Conservation (phyloP, 2,113 vertebrate species). For the Enhydra lutris region DNA sequence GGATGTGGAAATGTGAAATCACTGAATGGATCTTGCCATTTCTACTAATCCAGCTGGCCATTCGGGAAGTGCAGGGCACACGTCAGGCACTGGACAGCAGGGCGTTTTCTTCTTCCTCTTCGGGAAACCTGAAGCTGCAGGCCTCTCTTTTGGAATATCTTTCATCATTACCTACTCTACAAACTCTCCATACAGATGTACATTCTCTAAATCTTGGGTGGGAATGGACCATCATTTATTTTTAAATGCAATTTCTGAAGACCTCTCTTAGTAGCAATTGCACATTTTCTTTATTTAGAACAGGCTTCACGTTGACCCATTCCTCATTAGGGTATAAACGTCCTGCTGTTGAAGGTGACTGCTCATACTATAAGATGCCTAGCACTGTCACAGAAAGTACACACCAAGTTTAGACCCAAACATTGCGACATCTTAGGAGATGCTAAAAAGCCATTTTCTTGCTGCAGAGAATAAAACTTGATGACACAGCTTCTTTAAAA, state of each 20-base stretch:
- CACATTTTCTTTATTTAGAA: background rate
- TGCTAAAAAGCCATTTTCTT: background rate
- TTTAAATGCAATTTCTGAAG: background rate
- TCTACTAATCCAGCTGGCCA: background rate
- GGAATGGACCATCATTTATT: background rate
- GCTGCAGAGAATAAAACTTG: background rate
- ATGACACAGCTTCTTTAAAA: background rate
- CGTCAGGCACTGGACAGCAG: too few species aligned
- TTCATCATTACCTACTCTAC: background rate
- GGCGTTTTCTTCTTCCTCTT: background rate
- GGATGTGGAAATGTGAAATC: background rate
- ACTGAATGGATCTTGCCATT: background rate
- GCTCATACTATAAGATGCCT: background rate
- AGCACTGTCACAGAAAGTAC: background rate
- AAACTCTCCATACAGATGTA: background rate
- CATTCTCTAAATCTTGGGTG: background rate
- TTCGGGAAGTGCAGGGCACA: background rate
- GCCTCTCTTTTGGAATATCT: fast-evolving
- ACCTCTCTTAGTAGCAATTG: background rate
- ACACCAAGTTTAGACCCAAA: background rate
- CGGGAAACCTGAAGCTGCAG: background rate
- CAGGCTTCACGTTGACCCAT: background rate
- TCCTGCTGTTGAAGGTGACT: background rate
- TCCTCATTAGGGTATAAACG: background rate
- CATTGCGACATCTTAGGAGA: background rate